A percentile compares a stretch with the other conserved stretches of the same genome.
Evolutionary conservation across 2,888 invertebrate genomes (phyloP).

Genomic region (Neoascia interrupta): DNA sequence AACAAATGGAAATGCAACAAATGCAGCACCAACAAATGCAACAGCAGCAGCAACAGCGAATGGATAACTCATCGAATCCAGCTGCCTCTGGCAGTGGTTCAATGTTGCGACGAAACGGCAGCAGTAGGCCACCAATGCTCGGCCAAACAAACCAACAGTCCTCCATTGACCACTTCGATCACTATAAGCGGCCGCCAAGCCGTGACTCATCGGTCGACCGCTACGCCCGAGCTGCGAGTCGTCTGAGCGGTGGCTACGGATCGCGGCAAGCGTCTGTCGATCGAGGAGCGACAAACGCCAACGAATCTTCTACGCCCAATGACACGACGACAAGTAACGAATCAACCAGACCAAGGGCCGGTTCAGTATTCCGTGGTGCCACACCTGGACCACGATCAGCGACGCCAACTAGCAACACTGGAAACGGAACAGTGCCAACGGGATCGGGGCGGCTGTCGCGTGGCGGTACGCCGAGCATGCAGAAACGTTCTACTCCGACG

Average conservation of each 20-base stretch:
- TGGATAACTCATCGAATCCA: conserved; percentile 69
- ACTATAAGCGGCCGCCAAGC: conserved; percentile 95
- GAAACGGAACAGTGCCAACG: conserved; percentile 85
- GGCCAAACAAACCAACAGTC: conserved; percentile 81
- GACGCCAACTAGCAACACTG: conserved; percentile 78
- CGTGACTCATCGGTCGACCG: conserved; percentile 92
- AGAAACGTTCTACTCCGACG: conserved; percentile 76
- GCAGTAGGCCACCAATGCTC: conserved; percentile 81
- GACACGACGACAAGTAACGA: conserved; percentile 60
- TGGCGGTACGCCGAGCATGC: conserved; percentile 81
- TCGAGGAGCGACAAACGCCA: conserved; percentile 79
- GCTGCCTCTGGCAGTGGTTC: conserved; percentile 72
- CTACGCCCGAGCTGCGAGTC: conserved; percentile 86
- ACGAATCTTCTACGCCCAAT: conserved; percentile 70
- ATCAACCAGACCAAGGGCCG: conserved; percentile 80
- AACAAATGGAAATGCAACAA: conserved; percentile 72
- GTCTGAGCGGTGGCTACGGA: conserved; percentile 81
- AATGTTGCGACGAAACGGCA: conserved; percentile 80
- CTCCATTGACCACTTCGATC: conserved; percentile 95
- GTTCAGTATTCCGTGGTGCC: conserved; percentile 81
- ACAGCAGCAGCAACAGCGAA: conserved; percentile 69
- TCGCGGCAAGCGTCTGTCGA: conserved; percentile 91
- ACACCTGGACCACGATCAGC: conserved; percentile 75
- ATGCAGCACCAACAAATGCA: conserved; percentile 69
- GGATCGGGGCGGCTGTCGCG: conserved; percentile 79